Base-by-base conservation (phyloP, 2,888 invertebrate species). In the Pristionchus entomophagus region DNA sequence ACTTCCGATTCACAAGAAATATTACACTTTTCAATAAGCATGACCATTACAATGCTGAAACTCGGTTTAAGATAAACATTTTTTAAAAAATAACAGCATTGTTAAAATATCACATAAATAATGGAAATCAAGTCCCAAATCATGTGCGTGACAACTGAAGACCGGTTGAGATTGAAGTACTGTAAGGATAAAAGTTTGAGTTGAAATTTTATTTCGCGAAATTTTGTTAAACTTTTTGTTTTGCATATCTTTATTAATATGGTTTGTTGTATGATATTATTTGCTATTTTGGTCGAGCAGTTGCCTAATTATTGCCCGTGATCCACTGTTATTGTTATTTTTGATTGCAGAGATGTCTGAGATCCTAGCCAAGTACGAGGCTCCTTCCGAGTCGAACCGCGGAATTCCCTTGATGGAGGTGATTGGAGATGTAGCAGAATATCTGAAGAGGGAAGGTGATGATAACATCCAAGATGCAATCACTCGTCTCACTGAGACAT, bases 361-460 rank as follows among this genome's bases (percentile, higher is more conserved):
- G 22, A 77, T 85, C 49, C 77, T 85, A 32, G 85, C 85, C 29
- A 73, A 56, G 41, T 77, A 59, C 29, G 85, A 85, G 19, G 85
- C 85, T 26, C 85, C 85, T 8, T 22, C 77, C 12, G 85, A 85
- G 32, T 88, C 88, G 69, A 78, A 82, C 26, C 41, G 87, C 8
- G 88, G 88, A 86, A 87, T 88, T 59, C 88, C 88, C 17, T 62
- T 62, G 5, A 88, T 87, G 86, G 88, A 88, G 41, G 88, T 87
- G 53, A 84, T 88, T 22, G 89, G 89, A 87, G 90, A 91, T 82
- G 90, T 91, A 19, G 88, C 62, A 2, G 73, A 84, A 8, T 91
- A 86, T 86, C 87, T 91, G n/a, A 82, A 87, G 80, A 87, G 86
- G 69, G 89, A 90, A 59, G 86, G 86, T 19, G 88, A 85, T 38